Base-by-base conservation (phyloP, 2,888 invertebrate genomes). In the Dynastes hyllus region DNA sequence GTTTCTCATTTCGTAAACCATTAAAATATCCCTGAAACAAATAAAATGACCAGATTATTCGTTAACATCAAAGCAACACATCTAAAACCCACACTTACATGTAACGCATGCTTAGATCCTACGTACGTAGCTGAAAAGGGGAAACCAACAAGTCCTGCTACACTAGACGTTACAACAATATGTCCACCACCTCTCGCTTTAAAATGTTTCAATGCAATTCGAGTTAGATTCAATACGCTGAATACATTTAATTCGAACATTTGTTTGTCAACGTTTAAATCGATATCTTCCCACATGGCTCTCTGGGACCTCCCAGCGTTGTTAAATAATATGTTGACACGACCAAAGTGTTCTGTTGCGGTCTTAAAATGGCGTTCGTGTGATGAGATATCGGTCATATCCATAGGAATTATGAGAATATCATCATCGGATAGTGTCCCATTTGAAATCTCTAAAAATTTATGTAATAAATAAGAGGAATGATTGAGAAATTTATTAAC, bases 281-380 rank as follows among this genome's bases (percentile, higher is more conserved):
- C 92, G 61, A 94, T 94, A 0, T 93, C 90, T 80, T 93, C 93
- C 93, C 94, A 95, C 45, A 87, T 84, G 0, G 94, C 94, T 81
- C 96, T 90, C 87, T 96, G 96, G 6, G 94, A 94, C 76, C 95
- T 89, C 0, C 95, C 96, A 2, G 96, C 95, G 89, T 96, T 96
- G 86, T 95, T 95, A 0, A 96, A 92, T 53, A 96, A 89, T 78
- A 96, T 91, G 86, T 96, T 95, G 63, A 96, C 88, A 89, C 92
- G 87, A 67, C 93, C 94, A 86, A 95, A 96, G 85, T 93, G 91
- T 45, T 91, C 86, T 0, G 95, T 86, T 1, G 95, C 93, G 75
- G 89, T 87, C 67, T 93, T 89, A 29, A 95, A 92, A 45, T 91
- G 89, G 50, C 90, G 85, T 84, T 92, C 89, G 85, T 96, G 96